These are phyloP conservation scores for Drosophila emarginata DNA, from an alignment of 2,888 invertebrate species.

Conservation along the genomic window DNA sequence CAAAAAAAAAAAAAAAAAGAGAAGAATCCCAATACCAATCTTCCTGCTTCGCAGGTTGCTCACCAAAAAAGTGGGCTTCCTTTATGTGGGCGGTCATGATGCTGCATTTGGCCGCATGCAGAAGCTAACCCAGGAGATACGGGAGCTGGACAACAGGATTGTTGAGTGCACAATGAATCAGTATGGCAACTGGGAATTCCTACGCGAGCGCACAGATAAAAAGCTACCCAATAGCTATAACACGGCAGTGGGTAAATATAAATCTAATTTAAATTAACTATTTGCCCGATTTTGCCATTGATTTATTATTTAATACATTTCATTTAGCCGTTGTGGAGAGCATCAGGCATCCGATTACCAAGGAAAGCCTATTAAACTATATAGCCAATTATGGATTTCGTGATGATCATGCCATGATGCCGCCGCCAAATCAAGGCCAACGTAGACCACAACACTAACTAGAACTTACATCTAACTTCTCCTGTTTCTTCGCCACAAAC, in stretches of 20 bases:
- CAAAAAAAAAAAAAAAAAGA: not conserved
- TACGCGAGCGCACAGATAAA: conserved; percentile 98
- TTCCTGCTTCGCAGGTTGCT: conserved; percentile 85
- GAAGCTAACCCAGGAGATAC: conserved; percentile 90
- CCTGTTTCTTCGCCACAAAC: conserved; percentile 12
- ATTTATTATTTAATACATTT: not conserved
- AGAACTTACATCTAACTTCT: conserved; percentile 2
- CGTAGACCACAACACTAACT: conserved; percentile 18
- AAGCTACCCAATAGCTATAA: conserved; percentile 94
- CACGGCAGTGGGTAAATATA: conserved; percentile 86
- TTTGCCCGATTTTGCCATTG: too few relatives aligned
- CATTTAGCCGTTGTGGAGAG: conserved; percentile 90
- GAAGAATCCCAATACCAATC: not conserved
- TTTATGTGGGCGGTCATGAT: conserved; percentile 90
- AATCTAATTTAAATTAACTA: not conserved
- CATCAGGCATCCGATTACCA: conserved; percentile 93
- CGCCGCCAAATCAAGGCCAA: conserved; percentile 83
- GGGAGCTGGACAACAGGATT: conserved; percentile 94
- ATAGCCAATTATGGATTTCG: conserved; percentile 87
- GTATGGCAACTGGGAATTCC: conserved; percentile 91
- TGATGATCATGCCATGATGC: conserved; percentile 88
- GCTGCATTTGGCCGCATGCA: conserved; percentile 87
- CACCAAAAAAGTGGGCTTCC: conserved; percentile 86
- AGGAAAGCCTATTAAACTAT: conserved; percentile 89
- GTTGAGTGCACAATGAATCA: conserved; percentile 95